Conservation (phyloP, 2,113 vertebrate species). For the Carettochelys insculpta region DNA sequence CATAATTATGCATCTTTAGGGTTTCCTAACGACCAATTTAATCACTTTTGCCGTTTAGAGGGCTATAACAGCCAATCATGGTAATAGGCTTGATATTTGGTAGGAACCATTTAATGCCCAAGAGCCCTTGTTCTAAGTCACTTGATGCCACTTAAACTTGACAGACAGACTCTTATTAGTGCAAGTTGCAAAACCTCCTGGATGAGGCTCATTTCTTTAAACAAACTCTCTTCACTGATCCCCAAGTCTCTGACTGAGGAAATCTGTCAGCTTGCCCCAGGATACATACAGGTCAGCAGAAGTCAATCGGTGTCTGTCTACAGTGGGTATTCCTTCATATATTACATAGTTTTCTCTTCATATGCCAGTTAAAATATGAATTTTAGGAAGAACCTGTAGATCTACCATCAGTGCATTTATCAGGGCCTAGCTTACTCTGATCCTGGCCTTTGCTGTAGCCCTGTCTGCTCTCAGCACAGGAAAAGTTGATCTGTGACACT, state of each 20-base stretch:
- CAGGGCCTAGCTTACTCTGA: not conserved
- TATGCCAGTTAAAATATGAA: not conserved
- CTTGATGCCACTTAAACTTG: constrained; percentile 83
- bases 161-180: constrained; percentile 83
- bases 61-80: constrained; percentile 82
- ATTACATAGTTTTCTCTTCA: not conserved
- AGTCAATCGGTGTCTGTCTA: constrained; percentile 23
- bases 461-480: not conserved
- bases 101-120: constrained; percentile 81
- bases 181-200: constrained; percentile 75
- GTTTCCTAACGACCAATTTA: constrained; percentile 82
- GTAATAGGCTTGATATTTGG: constrained; percentile 85
- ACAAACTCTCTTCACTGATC: constrained; percentile 74
- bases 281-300: constrained; percentile 17
- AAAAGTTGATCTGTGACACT: not conserved
- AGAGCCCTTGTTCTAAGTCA: constrained; percentile 80
- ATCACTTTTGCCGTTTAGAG: constrained; percentile 81
- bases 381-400: constrained; percentile 10
- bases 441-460: not conserved
- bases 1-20: constrained; percentile 83
- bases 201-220: constrained; percentile 78
- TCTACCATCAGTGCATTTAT: not conserved
- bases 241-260: constrained; percentile 48
- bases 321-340: constrained; percentile 10
- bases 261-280: constrained; percentile 58